phyloP scores from a whole-genome alignment of 2,888 invertebrate genomes.

The Electrophaes corylata region DNA sequence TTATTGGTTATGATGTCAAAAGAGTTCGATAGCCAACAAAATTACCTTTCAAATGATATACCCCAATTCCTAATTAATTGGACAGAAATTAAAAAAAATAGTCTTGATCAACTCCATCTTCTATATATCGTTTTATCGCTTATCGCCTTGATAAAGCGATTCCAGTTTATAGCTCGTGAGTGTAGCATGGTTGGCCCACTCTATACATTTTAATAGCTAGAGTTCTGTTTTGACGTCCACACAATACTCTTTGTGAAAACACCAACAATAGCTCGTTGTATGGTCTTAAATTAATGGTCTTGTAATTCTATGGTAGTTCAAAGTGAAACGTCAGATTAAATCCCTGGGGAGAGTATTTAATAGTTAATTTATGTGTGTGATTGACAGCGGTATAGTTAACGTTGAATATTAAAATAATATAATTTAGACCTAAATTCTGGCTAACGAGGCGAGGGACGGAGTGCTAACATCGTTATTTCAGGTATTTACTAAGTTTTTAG shows the following conservation, averaged over 20 bases:
- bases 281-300: conserved; percentile 15
- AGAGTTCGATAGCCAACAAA: too few species aligned
- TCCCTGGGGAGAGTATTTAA: conserved; percentile 13
- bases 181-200: not conserved
- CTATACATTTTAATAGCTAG: conserved; percentile 9
- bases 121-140: too few species aligned
- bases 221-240: conserved; percentile 18
- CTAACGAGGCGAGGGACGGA: too few species aligned
- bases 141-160: too few species aligned
- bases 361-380: conserved; percentile 9
- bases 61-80: too few species aligned
- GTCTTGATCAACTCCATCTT: too few species aligned
- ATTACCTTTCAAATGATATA: too few species aligned
- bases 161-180: too few species aligned
- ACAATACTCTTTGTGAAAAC: conserved; percentile 22
- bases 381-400: conserved; percentile 5
- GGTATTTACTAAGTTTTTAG: too few species aligned
- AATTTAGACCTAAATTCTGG: not conserved
- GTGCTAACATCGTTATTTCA: too few species aligned
- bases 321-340: conserved; percentile 15
- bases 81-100: too few species aligned
- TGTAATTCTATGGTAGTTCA: conserved; percentile 13
- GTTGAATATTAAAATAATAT: not conserved
- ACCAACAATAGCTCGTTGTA: conserved; percentile 14
- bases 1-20: too few species aligned